A percentile compares a stretch with the other conserved stretches of the same genome.
phyloP scores from a whole-genome alignment of 2,113 vertebrate genomes.

The Apodemus speciosus region DNA sequence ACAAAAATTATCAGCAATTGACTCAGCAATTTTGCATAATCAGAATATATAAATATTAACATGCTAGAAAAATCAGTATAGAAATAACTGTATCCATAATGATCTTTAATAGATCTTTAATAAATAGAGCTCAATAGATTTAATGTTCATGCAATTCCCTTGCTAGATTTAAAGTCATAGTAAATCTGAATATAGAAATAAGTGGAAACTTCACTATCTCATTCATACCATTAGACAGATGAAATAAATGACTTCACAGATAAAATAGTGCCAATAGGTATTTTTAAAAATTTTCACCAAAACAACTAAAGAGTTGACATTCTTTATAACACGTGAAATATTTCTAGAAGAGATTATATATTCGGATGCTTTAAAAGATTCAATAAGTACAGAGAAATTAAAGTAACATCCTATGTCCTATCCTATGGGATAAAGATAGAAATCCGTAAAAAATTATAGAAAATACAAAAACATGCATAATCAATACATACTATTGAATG shows the following conservation, averaged over 20 bases:
- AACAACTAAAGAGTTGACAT: neutral
- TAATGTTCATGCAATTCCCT: constrained; percentile 24
- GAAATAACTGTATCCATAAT: constrained; percentile 41
- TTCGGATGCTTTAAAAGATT: neutral
- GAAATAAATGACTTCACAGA: neutral
- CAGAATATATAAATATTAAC: neutral
- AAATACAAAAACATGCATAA: neutral
- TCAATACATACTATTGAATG: neutral
- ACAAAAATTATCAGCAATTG: neutral
- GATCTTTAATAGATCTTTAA: neutral
- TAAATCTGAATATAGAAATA: neutral
- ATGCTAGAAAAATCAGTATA: neutral
- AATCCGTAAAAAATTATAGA: neutral
- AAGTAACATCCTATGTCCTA: neutral
- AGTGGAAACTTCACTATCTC: neutral
- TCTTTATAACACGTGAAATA: too few relatives aligned
- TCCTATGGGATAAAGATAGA: neutral
- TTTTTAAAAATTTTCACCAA: neutral
- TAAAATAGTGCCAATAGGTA: neutral
- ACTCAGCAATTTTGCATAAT: neutral
- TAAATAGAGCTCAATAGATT: constrained; percentile 26
- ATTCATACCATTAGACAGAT: neutral
- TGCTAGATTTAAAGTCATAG: neutral
- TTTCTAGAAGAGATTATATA: neutral
- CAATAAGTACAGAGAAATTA: neutral